Conservation (phyloP, 53 echinoderm and acorn worm species). For the Echinometra lucunter region DNA sequence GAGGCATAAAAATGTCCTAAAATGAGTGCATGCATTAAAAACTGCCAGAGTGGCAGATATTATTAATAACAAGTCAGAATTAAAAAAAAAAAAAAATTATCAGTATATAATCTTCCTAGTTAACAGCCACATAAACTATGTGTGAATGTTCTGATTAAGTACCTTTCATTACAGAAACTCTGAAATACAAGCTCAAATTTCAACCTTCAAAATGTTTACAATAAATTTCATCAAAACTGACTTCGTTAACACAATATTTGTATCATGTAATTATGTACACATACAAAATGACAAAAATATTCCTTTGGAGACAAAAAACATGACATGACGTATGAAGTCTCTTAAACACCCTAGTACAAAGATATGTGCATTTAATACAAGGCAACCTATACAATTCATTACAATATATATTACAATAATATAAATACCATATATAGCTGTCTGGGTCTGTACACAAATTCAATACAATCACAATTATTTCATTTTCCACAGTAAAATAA, state of each 20-base stretch:
- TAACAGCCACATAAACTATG: not conserved
- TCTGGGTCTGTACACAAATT: conserved; percentile 62
- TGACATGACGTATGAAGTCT: not conserved
- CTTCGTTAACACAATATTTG: conserved; percentile 46
- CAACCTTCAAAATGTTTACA: conserved; percentile 10
- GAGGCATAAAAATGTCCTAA: not conserved
- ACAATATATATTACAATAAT: conserved; percentile 69
- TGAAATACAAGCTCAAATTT: conserved; percentile 16
- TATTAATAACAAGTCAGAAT: not conserved
- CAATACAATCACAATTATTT: conserved; percentile 20
- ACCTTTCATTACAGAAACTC: conserved; percentile 19
- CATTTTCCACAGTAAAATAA: not conserved
- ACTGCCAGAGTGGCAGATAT: not conserved
- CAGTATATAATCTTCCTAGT: not conserved
- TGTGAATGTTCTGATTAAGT: conserved; percentile 28
- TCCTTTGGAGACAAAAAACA: conserved; percentile 8
- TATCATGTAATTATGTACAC: conserved; percentile 60
- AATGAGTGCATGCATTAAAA: not conserved
- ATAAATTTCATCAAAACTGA: conserved; percentile 44
- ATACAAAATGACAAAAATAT: conserved; percentile 67
- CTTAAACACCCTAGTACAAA: conserved; percentile 60
- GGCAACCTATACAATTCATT: conserved; percentile 69
- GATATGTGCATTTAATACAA: conserved; percentile 51
- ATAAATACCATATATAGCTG: conserved; percentile 69
- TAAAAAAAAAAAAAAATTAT: not conserved